Percentiles rank a stretch among this genome's conserved stretches.
Evolutionary conservation across 2,888 invertebrate genomes (phyloP).

Genomic region (Rhimphoctona megacephalus): DNA sequence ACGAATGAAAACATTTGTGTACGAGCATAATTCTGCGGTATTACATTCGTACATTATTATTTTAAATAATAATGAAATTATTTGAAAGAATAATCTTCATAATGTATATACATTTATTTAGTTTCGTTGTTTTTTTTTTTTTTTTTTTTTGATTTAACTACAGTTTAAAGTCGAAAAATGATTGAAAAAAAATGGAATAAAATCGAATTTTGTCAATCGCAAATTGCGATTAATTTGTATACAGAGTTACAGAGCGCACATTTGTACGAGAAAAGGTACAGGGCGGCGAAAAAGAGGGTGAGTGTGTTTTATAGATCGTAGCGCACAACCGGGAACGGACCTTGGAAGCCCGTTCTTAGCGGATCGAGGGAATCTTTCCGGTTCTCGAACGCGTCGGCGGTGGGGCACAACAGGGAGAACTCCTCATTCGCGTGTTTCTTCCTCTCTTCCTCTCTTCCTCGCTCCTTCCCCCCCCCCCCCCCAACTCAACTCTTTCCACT

Average conservation of each 20-base stretch:
- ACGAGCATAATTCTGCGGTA: neutral
- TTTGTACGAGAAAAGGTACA: neutral
- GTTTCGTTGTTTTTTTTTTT: too few species aligned
- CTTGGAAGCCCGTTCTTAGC: conserved; percentile 83
- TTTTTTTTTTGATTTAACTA: too few species aligned
- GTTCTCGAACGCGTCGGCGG: conserved; percentile 80
- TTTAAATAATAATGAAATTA: too few species aligned
- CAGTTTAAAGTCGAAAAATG: too few species aligned
- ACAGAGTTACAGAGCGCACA: neutral
- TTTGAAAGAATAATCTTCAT: neutral
- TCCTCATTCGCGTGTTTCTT: conserved; percentile 33
- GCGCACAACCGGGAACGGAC: conserved; percentile 74
- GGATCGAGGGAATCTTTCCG: conserved; percentile 85
- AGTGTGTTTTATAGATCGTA: conserved; percentile 63
- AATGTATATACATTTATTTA: neutral
- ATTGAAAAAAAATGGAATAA: too few species aligned
- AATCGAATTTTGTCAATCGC: neutral
- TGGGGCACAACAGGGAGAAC: conserved; percentile 41
- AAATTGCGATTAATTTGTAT: neutral
- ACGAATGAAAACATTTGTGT: neutral
- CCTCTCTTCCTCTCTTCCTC: conserved; percentile 57
- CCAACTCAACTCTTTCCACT: neutral
- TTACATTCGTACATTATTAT: neutral
- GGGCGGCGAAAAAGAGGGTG: neutral
- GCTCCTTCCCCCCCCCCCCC: conserved; percentile 47